Evolutionary conservation across 2,888 invertebrate genomes (phyloP).

Genomic region (Chesias legatella): DNA sequence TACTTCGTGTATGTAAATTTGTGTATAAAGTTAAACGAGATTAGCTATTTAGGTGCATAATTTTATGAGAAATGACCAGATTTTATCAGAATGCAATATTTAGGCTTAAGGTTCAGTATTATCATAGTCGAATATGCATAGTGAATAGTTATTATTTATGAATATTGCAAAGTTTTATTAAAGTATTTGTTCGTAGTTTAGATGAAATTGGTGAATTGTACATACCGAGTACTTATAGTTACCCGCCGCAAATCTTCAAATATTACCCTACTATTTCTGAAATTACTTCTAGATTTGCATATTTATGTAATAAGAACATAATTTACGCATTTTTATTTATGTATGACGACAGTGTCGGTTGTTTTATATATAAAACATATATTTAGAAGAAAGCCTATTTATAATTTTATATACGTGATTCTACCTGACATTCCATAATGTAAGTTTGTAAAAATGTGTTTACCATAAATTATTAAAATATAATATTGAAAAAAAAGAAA

Average conservation of each 20-base stretch:
- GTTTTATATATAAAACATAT: conserved; percentile 4
- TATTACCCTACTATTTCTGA: neutral
- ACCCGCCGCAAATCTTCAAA: too few relatives aligned
- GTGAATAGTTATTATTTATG: conserved; percentile 64
- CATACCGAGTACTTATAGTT: conserved; percentile 6
- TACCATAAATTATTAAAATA: conserved; percentile 68
- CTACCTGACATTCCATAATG: conserved; percentile 18
- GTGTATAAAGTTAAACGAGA: conserved; percentile 59
- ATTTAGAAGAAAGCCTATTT: conserved; percentile 8
- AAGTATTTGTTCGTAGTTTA: conserved; percentile 36
- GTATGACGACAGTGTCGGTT: too few relatives aligned
- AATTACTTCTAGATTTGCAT: conserved; percentile 1
- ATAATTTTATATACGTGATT: conserved; percentile 10
- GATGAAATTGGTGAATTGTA: conserved; percentile 51
- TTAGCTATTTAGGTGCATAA: conserved; percentile 49
- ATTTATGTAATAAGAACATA: neutral
- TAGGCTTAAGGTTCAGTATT: conserved; percentile 76
- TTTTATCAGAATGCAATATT: conserved; percentile 79
- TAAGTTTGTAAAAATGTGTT: conserved; percentile 61
- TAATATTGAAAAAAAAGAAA: conserved; percentile 19
- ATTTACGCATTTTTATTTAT: neutral
- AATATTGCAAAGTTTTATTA: conserved; percentile 68
- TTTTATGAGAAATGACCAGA: conserved; percentile 74
- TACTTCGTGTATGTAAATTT: conserved; percentile 57
- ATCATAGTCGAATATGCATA: conserved; percentile 71